Base-by-base conservation (phyloP, 2,113 vertebrate genomes). In the Sphaerodactylus townsendi region DNA sequence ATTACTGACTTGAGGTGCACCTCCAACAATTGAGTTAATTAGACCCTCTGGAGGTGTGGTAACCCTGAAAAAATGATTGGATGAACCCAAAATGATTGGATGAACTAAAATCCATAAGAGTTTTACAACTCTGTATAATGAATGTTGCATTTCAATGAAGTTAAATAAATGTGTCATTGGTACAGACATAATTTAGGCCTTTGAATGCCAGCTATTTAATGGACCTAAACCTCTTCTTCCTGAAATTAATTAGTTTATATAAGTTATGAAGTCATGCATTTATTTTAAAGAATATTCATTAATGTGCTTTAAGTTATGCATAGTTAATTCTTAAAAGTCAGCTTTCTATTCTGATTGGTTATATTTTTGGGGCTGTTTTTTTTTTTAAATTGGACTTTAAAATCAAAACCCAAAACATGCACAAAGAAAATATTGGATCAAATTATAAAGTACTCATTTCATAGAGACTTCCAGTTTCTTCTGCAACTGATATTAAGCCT, bases 201-300 rank as follows among this genome's bases (percentile, higher is more conserved):
- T 50, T 76, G 44, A 39, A 76, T 41, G 48, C 28, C 41, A 83
- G n/a, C 35, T 56, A 68, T 76, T 76, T 83, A 83, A 83, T 83
- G 72, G 71, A 68, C 50, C 66, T 46, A 77, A 59, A 84, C 66
- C 3, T 77, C 39, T 84, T 84, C 21, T 37, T 84, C 3, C 66
- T 15, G 7, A 79, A 79, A 79, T 74, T 85, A 80, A 79, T 79
- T 72, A 80, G 76, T 73, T 66, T 85, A 56, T 73, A 25, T 11
- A 77, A 77, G 73, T 77, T 48, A 77, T 76, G 53, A 77, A 77
- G 35, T 53, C 35, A 80, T 53, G 25, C 33, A 68, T 80, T 80
- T 85, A 79, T 73, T 85, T 80, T 53, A 80, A 79, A 73, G 28
- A 80, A 85, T 85, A 53, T 73, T 41, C 28, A 75, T 80, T 72